Conservation (phyloP, 2,888 invertebrate genomes). For the Cosmia pyralina region DNA sequence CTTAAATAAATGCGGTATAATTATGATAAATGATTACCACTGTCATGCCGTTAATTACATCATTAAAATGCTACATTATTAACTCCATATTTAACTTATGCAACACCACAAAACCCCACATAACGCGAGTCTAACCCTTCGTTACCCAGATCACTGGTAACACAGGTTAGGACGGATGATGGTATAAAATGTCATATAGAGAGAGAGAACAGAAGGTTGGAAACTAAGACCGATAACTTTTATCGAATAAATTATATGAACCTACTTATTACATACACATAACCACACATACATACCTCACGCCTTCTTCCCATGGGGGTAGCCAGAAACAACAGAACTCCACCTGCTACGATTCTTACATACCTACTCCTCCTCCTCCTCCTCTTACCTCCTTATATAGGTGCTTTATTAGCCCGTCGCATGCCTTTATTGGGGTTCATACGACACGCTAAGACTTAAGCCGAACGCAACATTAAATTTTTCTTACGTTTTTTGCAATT, state of each 20-base stretch:
- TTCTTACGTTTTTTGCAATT: no score
- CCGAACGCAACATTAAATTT: no score
- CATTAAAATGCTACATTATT: not conserved
- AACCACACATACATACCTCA: not conserved
- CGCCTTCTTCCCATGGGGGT: no score
- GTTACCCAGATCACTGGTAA: slow-evolving; percentile 48
- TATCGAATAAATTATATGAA: no score
- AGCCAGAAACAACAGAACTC: no score
- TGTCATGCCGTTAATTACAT: not conserved
- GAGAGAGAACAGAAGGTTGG: slow-evolving; percentile 8
- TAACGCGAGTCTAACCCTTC: slow-evolving; percentile 51
- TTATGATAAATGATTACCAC: not conserved
- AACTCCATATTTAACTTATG: not conserved
- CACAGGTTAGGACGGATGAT: slow-evolving; percentile 20
- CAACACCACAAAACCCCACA: slow-evolving; percentile 44
- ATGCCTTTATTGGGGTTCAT: no score
- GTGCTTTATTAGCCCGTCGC: not conserved
- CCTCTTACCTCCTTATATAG: not conserved
- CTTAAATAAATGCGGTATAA: not conserved
- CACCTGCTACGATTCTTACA: no score
- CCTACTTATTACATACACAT: no score
- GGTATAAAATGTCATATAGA: not conserved
- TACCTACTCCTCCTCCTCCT: no score
- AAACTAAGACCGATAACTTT: not conserved
- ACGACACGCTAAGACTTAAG: no score